phyloP scores from a whole-genome alignment of 2,888 invertebrate species.

The Drosophila parthenogenetica region DNA sequence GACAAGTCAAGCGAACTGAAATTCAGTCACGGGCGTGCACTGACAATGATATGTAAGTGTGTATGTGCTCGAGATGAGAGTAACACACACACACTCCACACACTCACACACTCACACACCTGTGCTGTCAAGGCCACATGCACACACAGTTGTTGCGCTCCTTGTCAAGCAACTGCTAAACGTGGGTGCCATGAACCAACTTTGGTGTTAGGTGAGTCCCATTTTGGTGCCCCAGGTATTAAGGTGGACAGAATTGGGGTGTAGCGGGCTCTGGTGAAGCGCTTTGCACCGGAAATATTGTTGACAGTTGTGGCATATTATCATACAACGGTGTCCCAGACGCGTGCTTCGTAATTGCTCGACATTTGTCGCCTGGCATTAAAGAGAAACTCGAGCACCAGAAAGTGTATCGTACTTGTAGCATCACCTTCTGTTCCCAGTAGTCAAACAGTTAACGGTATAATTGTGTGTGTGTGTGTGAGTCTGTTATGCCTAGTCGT shows the following conservation, averaged over 20 bases:
- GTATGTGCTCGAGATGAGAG: constrained; percentile 42
- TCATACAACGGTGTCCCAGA: constrained; percentile 61
- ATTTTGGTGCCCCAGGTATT: neutral
- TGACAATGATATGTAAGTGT: constrained; percentile 71
- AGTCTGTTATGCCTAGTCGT: neutral
- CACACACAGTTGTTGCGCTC: constrained; percentile 44
- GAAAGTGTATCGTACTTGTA: constrained; percentile 28
- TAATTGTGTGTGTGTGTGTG: too few species aligned
- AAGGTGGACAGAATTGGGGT: neutral
- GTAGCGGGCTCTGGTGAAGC: neutral
- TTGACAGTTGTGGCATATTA: constrained; percentile 81
- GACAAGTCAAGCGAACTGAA: constrained; percentile 77
- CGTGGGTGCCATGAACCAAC: neutral
- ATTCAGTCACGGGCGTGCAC: constrained; percentile 69
- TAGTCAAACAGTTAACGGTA: neutral
- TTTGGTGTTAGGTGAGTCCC: neutral
- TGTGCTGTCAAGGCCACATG: constrained; percentile 49
- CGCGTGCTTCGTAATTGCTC: constrained; percentile 56
- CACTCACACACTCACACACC: constrained; percentile 3
- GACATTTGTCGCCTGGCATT: constrained; percentile 56
- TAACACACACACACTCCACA: constrained; percentile 22
- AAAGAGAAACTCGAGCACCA: constrained; percentile 25
- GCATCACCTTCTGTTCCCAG: neutral
- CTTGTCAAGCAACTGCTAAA: constrained; percentile 31
- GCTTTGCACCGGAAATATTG: constrained; percentile 74